Evolutionary conservation across 2,888 invertebrate species (phyloP), one percentile per base, ranked within the genome.

Genomic region (Acronicta aceris): DNA sequence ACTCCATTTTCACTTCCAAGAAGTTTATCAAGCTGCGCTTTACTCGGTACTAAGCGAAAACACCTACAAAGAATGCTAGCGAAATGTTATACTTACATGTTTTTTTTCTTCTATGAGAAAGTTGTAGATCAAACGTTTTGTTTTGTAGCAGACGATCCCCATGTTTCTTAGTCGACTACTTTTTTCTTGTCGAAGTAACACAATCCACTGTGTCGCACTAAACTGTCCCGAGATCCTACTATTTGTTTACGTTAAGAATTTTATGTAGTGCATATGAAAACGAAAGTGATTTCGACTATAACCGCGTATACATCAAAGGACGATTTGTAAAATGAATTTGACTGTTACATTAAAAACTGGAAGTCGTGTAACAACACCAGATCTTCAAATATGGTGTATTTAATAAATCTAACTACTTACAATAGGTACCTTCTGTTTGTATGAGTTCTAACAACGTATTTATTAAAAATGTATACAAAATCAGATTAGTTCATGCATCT

Each of bases 131-230:
- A 78, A 75, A 60, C 71, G 78, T 78, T 81, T 82, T 80, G 81
- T 82, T 86, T 84, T 83, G 80, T 78, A 74, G 72, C 78, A 77
- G 71, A 74, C 75, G 74, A 71, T 81, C 74, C 71, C 76, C 82
- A 70, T 84, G 86, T 83, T 80, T 77, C 74, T 72, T 48, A 71
- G 76, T 74, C 80, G 68, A 79, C 77, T 81, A 79, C 83, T 86
- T 87, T 87, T 87, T 88, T 85, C 83, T 76, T 82, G 83, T 82
- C 72, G 69, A 75, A 82, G 84, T 82, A 86, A 87, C 79, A 84
- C 79, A 79, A 86, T 85, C 74, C 80, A 79, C 71, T 79, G 73
- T 77, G 75, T 78, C 74, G 78, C 70, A 79, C 81, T 81, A 82
- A 83, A 81, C 81, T 76, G 81, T 77, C 65, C 47, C 16, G 42